Percentiles rank a stretch among this genome's conserved stretches.
Conservation (phyloP, 2,797 vertebrate genomes). For the Oceanodroma leucorhoa region DNA sequence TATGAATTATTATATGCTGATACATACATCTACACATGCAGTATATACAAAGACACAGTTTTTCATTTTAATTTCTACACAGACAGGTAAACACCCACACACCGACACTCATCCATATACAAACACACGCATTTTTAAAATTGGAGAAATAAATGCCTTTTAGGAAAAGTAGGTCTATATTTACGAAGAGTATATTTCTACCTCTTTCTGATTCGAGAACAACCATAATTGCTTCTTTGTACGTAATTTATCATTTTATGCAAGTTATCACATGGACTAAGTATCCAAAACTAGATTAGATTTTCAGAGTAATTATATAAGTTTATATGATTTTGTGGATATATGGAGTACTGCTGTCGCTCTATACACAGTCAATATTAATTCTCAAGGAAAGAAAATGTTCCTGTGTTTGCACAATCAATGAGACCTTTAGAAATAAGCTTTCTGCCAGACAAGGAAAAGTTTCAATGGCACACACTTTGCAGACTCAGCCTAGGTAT, state of each 20-base stretch:
- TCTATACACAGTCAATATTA: constrained; percentile 64
- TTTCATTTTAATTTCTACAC: constrained; percentile 29
- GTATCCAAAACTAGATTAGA: constrained; percentile 61
- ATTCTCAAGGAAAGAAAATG: constrained; percentile 64
- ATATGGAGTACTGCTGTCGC: constrained; percentile 15
- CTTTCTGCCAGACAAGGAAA: constrained; percentile 42
- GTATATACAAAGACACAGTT: constrained; percentile 37
- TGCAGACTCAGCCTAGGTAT: not conserved
- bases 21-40: constrained; percentile 35
- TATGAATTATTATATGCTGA: constrained; percentile 65
- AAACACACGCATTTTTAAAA: constrained; percentile 11
- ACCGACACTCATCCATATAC: not conserved
- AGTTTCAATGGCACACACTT: constrained; percentile 41
- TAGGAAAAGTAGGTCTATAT: constrained; percentile 37
- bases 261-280: constrained; percentile 63
- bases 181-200: constrained; percentile 55
- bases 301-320: constrained; percentile 66
- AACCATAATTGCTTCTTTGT: constrained; percentile 56
- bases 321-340: constrained; percentile 56
- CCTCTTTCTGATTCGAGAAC: constrained; percentile 57
- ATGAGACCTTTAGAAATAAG: constrained; percentile 70
- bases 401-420: constrained; percentile 66
- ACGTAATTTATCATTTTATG: constrained; percentile 66
- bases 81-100: constrained; percentile 18
- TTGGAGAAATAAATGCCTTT: constrained; percentile 55